A percentile compares a stretch with the other conserved stretches of the same genome.
These are phyloP conservation scores for Todus mexicanus DNA, from an alignment of 2,797 vertebrate genomes.

Conservation along the genomic window DNA sequence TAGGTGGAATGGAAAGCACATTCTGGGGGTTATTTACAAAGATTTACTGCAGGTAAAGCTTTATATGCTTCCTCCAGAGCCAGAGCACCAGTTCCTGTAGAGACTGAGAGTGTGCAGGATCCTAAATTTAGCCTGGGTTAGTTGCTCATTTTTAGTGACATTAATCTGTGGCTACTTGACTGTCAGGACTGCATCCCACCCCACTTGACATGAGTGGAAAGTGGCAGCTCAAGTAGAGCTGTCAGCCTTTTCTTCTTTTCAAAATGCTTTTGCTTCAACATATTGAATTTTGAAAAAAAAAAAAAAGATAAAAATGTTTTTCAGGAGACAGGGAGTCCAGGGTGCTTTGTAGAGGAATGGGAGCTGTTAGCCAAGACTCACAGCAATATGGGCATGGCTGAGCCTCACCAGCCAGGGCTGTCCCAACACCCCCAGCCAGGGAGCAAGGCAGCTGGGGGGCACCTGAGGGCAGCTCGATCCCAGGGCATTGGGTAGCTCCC, in stretches of 20 bases:
- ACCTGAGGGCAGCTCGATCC: background rate
- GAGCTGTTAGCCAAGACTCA: background rate
- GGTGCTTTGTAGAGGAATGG: background rate
- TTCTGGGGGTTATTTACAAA: background rate
- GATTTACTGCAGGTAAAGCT: background rate
- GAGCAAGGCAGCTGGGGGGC: background rate
- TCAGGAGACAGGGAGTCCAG: background rate
- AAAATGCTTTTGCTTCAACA: background rate
- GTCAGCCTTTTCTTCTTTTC: background rate
- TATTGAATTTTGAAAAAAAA: background rate
- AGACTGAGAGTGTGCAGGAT: background rate
- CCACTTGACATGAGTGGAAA: background rate
- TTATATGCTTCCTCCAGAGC: background rate
- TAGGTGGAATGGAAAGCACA: background rate
- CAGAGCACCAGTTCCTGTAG: background rate
- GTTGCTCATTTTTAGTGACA: background rate
- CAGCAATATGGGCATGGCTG: background rate
- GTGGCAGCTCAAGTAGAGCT: background rate
- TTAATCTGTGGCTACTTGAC: background rate
- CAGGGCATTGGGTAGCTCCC: accelerated
- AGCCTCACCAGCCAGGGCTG: accelerated
- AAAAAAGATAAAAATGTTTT: background rate
- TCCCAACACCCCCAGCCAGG: background rate
- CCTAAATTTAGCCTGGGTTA: background rate
- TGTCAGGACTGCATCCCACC: background rate